Base-by-base conservation (phyloP, 2,797 vertebrate species). In the Astyanax mexicanus region DNA sequence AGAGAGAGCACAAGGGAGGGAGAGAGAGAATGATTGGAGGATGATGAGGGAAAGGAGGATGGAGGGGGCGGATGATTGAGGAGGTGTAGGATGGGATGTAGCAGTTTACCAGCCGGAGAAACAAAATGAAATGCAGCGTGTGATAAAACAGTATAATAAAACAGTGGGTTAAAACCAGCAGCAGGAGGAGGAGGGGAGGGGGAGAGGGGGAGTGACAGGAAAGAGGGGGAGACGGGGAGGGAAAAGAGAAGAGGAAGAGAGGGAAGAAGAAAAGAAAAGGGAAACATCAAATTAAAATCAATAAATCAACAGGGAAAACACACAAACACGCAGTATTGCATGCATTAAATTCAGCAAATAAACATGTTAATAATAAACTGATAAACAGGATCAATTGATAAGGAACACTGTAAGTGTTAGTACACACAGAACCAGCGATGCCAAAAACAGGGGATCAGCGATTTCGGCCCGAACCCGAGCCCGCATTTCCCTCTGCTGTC, bases 271-370 rank as follows among this genome's bases (percentile, higher is more conserved):
- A 72, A 82, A 72, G 60, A 55, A 66, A 68, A 12, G 75, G 67
- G 38, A 72, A 84, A 83, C 65, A 66, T 51, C 58, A 76, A 82
- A 85, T 80, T 72, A 81, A 81, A 85, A 84, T 77, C 72, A 67
- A 78, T 21, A 84, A 86, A 83, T 69, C 32, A 77, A 76, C 74
- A 61, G 75, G 74, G 19, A 66, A 74, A n/a, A 32, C 29, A 32
- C 29, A 32, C 29, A 74, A 40, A 73, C 29, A 80, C 27, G 70
- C 25, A 74, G 57, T 79, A 51, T 80, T 66, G 51, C 77, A 83
- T 83, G 79, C 80, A 69, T 61, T 80, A 47, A 78, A 75, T 83
- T 73, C 55, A 66, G 51, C 69, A 58, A 61, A 32, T n/a, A 78
- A 78, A 58, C 66, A 42, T 32, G 61, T 79, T 69, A 74, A 72